Evolutionary conservation across 2,888 invertebrate species (phyloP), one percentile per base, ranked within the genome.

Genomic region (Perizoma affinitatum): DNA sequence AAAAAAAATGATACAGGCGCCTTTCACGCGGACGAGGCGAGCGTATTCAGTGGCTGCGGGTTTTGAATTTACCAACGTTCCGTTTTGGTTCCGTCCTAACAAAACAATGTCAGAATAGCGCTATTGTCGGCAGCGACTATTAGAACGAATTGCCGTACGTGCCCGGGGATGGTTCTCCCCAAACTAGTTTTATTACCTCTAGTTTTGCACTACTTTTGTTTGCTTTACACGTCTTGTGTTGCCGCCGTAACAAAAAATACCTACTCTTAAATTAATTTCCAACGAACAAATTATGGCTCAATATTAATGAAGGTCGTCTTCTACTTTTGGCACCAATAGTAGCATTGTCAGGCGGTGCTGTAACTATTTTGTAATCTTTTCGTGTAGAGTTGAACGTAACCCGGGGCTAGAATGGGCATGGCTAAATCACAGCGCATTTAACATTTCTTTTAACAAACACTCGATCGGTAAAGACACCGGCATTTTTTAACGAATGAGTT

Each of bases 121-220:
- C 78, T 73, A 85, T 87, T 86, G 86, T 85, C 84, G 85, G 80
- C 80, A 74, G 81, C 79, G 81, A 83, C 89, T 85, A 87, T 89
- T 87, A 87, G 85, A 86, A 87, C 83, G 86, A 88, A 88, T 87
- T 83, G 87, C 78, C 75, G 85, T 86, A 88, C 89, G 88, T 88
- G 88, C 83, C 74, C 67, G 66, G 54, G 80, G 80, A 83, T 79
- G 78, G 76, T 68, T 71, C 78, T 76, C 79, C 75, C 75, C 76
- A 70, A 73, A 76, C 76, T 76, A 79, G 78, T 79, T 85, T 83
- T 88, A 87, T 87, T 85, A 80, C 84, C 85, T 81, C 78, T 76
- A 83, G 80, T 82, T 82, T 84, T 76, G 80, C 81, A 78, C 81
- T 76, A 83, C 81, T 84, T 86, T 84, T 86, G 83, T 88, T 86